Base-by-base conservation (phyloP, 2,797 vertebrate species). In the Anguilla pacifica region DNA sequence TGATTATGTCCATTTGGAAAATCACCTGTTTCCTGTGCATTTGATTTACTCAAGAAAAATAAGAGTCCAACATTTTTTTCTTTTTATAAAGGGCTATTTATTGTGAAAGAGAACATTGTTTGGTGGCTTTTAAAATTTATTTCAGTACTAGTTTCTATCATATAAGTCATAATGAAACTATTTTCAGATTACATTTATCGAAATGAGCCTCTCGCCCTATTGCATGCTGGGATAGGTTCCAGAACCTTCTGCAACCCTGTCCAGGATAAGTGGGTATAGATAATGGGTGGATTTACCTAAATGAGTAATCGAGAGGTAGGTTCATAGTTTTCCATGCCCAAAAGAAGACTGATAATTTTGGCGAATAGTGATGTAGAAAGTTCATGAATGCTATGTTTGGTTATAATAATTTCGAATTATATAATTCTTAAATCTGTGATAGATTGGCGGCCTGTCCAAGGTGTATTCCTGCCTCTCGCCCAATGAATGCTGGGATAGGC, bases 11-110 rank as follows among this genome's bases (percentile, higher is more conserved):
- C 70, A 15, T 74, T 35, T 74, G 28, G 70, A 39, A 15, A 74
- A 39, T 31, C 28, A 35, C 31, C 11, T 74, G 28, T 74, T 35
- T 39, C 10, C 28, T 74, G 31, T 74, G 31, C 31, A 64, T 28
- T 51, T 46, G 9, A 35, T 51, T 87, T 67, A 82, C 59, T 28
- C 79, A 53, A 57, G 49, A 67, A 57, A 31, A 49, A 46, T 43
- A 61, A 55, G 25, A 72, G 43, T 70, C 79, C 61, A 46, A 87
- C 64, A 67, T 87, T 87, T n/a, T 43, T 19, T 55, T 25, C 25
- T 46, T 46, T 46, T 46, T 46, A 55, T 55, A 55, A 55, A 55
- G 10, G 9, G 53, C 13, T 55, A 10, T 13, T 55, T 70, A 70
- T 70, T 70, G 64, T 70, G 25, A 70, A 55, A 53, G 7, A 53